Evolutionary conservation across 2,797 vertebrate species (phyloP).

Genomic region (Trichosurus vulpecula): DNA sequence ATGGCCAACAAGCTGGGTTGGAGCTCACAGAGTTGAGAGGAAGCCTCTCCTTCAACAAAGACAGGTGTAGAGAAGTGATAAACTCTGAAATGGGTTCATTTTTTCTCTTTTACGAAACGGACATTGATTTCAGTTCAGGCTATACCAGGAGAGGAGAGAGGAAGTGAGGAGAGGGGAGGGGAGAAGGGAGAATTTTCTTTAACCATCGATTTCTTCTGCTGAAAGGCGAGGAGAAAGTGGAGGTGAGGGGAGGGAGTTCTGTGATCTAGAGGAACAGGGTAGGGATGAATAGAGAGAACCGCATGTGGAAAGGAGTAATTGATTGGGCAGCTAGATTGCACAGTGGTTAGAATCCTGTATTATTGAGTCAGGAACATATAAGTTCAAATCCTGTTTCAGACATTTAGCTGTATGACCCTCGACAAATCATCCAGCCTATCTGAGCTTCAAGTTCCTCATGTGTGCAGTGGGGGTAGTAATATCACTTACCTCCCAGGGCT

Average conservation of each 20-base stretch:
- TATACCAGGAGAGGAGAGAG: slow-evolving; percentile 40
- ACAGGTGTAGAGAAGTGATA: slow-evolving; percentile 29
- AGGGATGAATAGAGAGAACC: slow-evolving; percentile 3
- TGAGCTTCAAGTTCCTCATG: not conserved
- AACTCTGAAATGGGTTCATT: slow-evolving; percentile 61
- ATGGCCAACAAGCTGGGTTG: slow-evolving; percentile 9
- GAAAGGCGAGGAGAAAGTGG: not conserved
- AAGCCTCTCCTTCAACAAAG: slow-evolving; percentile 33
- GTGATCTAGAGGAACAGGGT: slow-evolving; percentile 22
- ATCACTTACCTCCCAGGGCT: not conserved
- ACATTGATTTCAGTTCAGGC: slow-evolving; percentile 73
- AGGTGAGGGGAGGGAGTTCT: slow-evolving; percentile 9
- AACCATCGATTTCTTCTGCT: not conserved
- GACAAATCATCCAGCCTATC: not conserved
- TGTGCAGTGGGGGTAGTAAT: not conserved
- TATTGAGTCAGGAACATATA: not conserved
- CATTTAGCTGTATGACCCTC: not conserved
- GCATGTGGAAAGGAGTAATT: not conserved
- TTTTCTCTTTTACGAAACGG: slow-evolving; percentile 36
- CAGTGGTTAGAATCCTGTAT: not conserved
- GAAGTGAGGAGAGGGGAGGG: not conserved
- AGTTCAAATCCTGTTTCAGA: not conserved
- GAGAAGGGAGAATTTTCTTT: not conserved
- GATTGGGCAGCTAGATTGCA: not conserved
- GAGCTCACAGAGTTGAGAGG: slow-evolving; percentile 1